These are phyloP conservation scores for Nephrotoma flavescens DNA, from an alignment of 2,888 invertebrate species.

Conservation along the genomic window DNA sequence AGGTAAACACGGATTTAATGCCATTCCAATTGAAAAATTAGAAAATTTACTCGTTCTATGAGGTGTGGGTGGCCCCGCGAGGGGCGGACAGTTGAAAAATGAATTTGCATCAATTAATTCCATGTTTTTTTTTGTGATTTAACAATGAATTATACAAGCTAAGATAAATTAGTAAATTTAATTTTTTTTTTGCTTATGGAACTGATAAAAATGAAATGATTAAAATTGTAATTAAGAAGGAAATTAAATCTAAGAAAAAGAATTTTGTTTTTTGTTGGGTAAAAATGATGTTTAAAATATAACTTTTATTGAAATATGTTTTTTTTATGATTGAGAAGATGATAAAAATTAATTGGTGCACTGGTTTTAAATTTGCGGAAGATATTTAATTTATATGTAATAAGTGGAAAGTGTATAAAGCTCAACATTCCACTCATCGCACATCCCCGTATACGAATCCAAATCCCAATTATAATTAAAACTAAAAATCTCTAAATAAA, in stretches of 20 bases:
- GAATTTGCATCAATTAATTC: background rate
- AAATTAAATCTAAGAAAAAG: background rate
- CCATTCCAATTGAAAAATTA: background rate
- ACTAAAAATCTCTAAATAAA: background rate
- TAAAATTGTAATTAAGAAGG: background rate
- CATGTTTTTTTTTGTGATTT: background rate
- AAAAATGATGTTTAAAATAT: background rate
- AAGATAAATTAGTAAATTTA: background rate
- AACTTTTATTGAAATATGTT: background rate
- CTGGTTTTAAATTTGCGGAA: background rate
- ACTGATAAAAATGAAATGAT: background rate
- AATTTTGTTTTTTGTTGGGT: background rate
- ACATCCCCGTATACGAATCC: background rate
- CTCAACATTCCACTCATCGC: background rate
- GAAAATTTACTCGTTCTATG: background rate
- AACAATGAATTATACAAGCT: background rate
- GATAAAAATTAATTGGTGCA: background rate
- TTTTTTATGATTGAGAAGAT: background rate
- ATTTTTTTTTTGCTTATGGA: background rate
- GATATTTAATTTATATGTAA: background rate
- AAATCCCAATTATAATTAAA: background rate
- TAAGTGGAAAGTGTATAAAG: background rate
- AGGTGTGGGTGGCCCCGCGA: background rate
- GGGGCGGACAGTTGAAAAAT: background rate
- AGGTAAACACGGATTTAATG: background rate